Conservation (phyloP, 2,797 vertebrate species). For the Streptopelia turtur region DNA sequence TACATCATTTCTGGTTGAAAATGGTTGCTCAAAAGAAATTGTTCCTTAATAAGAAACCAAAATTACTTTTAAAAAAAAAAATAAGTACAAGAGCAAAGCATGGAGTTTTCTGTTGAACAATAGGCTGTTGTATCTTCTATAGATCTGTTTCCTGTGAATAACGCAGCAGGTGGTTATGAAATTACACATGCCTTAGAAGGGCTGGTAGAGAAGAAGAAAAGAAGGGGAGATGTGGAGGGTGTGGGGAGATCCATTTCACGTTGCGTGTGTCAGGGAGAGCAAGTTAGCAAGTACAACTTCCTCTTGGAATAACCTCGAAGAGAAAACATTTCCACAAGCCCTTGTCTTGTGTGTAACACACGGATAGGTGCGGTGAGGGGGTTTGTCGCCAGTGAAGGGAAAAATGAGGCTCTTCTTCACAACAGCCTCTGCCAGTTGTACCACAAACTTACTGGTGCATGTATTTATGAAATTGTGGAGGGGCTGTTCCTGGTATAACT, state of each 20-base stretch:
- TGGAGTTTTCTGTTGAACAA: conserved; percentile 10
- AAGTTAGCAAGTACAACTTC: background rate
- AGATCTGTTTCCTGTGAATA: conserved; percentile 41
- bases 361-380: background rate
- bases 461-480: background rate
- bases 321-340: background rate
- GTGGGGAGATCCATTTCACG: background rate
- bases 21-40: conserved; percentile 45
- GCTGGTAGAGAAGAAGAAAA: conserved; percentile 20
- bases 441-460: background rate
- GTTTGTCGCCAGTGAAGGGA: background rate
- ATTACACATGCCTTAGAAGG: conserved; percentile 21
- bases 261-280: background rate
- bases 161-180: conserved; percentile 61
- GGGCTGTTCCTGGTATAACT: background rate
- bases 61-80: no score
- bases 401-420: background rate
- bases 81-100: background rate
- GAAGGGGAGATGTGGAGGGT: background rate
- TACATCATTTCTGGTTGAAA: conserved; percentile 15
- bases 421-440: background rate
- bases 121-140: conserved; percentile 46
- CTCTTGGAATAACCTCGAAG: background rate
- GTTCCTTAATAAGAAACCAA: no score
- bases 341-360: background rate